Conservation (phyloP, 2,888 invertebrate species). For the Lasius platythorax region DNA sequence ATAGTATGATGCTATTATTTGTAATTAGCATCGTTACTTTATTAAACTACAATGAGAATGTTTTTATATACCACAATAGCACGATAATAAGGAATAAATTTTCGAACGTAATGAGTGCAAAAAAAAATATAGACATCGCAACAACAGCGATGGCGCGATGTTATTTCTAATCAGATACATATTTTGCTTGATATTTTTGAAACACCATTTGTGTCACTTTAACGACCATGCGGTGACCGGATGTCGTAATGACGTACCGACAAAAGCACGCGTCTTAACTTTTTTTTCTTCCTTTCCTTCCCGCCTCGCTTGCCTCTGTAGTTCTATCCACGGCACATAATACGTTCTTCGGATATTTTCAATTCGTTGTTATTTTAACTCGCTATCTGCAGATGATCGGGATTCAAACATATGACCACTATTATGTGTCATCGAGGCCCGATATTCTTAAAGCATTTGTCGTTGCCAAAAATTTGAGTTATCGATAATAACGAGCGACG, state of each 20-base stretch:
- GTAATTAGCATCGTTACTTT: background rate
- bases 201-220: slow-evolving; percentile 69
- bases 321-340: background rate
- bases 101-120: slow-evolving; percentile 57
- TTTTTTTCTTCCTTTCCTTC: slow-evolving; percentile 40
- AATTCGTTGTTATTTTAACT: slow-evolving; percentile 38
- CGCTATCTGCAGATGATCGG: background rate
- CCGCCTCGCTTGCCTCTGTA: slow-evolving; percentile 17
- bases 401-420: background rate
- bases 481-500: slow-evolving; percentile 18
- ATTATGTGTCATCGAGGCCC: slow-evolving; percentile 18
- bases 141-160: slow-evolving; percentile 26
- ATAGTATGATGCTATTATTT: background rate
- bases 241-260: slow-evolving; percentile 80
- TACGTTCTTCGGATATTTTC: slow-evolving; percentile 39
- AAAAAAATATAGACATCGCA: slow-evolving; percentile 29
- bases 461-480: slow-evolving; percentile 53
- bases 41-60: slow-evolving; percentile 53
- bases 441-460: slow-evolving; percentile 28
- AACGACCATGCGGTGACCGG: slow-evolving; percentile 75
- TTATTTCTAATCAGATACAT: slow-evolving; percentile 66
- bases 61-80: slow-evolving; percentile 50
- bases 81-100: slow-evolving; percentile 45
- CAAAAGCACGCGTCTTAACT: slow-evolving; percentile 75
- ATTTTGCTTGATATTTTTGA: slow-evolving; percentile 75